Evolutionary conservation across 2,888 invertebrate genomes (phyloP).

Genomic region (Shargacucullia verbasci): DNA sequence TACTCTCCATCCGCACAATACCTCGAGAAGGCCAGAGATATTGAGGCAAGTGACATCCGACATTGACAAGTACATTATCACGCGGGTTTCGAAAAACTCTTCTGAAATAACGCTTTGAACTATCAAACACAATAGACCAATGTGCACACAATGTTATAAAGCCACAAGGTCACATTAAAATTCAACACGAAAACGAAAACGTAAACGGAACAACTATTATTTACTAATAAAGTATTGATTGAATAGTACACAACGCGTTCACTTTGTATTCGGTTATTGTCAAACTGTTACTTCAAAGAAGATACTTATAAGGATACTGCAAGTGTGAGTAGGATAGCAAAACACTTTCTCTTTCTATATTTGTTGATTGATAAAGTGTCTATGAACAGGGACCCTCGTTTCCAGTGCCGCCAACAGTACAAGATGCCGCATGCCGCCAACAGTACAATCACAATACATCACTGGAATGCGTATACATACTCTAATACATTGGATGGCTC

Average conservation of each 20-base stretch:
- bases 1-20: constrained; percentile 68
- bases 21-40: constrained; percentile 59
- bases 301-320: constrained; percentile 16
- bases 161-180: constrained; percentile 41
- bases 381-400: constrained; percentile 25
- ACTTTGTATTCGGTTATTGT: constrained; percentile 36
- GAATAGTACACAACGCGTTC: constrained; percentile 41
- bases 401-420: not conserved
- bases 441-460: too few species aligned
- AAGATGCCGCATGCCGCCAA: too few species aligned
- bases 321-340: constrained; percentile 29
- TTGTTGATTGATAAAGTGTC: constrained; percentile 48
- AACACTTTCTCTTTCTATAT: constrained; percentile 45
- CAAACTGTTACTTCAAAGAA: constrained; percentile 36
- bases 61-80: constrained; percentile 56
- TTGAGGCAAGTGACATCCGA: constrained; percentile 58
- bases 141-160: constrained; percentile 23
- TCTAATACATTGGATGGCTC: too few species aligned
- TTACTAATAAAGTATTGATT: constrained; percentile 20
- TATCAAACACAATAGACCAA: constrained; percentile 28
- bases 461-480: too few species aligned
- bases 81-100: constrained; percentile 28
- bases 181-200: constrained; percentile 34
- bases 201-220: constrained; percentile 27
- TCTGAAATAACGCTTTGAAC: constrained; percentile 24